A percentile compares a stretch with the other conserved stretches of the same genome.
phyloP scores from a whole-genome alignment of 2,888 invertebrate species.

The Ptychoptera albimana region DNA sequence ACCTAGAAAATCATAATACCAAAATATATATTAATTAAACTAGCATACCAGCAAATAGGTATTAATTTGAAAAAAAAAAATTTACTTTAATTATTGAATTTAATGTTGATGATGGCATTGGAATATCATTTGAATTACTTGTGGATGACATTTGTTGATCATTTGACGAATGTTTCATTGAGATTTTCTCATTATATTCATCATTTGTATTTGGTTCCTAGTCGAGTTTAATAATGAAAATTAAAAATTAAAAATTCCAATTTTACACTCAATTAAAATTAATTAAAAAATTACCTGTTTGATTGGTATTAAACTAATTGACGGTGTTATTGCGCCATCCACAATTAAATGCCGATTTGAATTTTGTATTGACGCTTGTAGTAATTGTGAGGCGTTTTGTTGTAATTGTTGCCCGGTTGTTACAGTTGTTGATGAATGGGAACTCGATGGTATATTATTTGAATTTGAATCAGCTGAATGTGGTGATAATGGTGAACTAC shows the following conservation, averaged over 20 bases:
- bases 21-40: too few relatives aligned
- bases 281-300: constrained; percentile 41
- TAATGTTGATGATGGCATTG: constrained; percentile 47
- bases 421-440: constrained; percentile 32
- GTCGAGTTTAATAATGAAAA: too few relatives aligned
- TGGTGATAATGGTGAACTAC: constrained; percentile 49
- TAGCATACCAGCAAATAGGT: too few relatives aligned
- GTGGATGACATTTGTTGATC: too few relatives aligned
- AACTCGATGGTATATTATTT: constrained; percentile 50
- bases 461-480: constrained; percentile 66
- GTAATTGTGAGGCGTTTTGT: background rate
- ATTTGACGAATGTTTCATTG: too few relatives aligned
- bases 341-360: constrained; percentile 16
- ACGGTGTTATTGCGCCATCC: constrained; percentile 53
- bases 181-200: constrained; percentile 9
- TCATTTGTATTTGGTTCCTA: constrained; percentile 20
- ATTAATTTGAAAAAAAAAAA: background rate
- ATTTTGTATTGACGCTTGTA: constrained; percentile 11
- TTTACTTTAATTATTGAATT: constrained; percentile 61
- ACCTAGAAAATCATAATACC: too few relatives aligned
- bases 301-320: constrained; percentile 73
- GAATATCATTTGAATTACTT: constrained; percentile 20
- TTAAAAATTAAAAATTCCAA: constrained; percentile 4
- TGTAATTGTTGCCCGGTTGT: constrained; percentile 19
- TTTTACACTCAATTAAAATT: background rate